Evolutionary conservation across 2,888 invertebrate species (phyloP).

Genomic region (Lepeophtheirus nordmannii): DNA sequence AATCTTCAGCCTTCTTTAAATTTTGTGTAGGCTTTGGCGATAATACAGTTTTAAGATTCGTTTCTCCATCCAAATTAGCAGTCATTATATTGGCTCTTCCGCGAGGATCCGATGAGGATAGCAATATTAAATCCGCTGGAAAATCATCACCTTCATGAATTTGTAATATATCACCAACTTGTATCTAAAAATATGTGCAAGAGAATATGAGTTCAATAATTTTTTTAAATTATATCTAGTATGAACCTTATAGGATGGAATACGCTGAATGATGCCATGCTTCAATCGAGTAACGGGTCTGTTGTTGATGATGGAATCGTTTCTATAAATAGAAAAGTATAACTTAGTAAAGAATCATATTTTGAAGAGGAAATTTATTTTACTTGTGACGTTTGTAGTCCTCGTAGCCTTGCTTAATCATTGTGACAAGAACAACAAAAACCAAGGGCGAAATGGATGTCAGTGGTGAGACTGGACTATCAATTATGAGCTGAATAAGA

Average conservation of each 20-base stretch:
- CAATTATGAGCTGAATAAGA: slow-evolving; percentile 35
- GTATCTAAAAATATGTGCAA: slow-evolving; percentile 36
- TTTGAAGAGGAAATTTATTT: slow-evolving; percentile 36
- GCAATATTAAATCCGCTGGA: slow-evolving; percentile 61
- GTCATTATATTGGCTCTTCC: slow-evolving; percentile 63
- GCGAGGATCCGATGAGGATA: slow-evolving; percentile 50
- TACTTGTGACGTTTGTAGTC: slow-evolving; percentile 57
- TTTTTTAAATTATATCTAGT: background rate
- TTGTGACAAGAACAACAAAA: slow-evolving; percentile 61
- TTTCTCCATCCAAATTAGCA: slow-evolving; percentile 71
- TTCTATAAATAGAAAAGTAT: background rate
- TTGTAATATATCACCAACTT: slow-evolving; percentile 59
- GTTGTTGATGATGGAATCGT: slow-evolving; percentile 11
- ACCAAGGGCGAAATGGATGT: slow-evolving; percentile 57
- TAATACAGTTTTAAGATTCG: slow-evolving; percentile 50
- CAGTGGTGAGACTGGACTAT: slow-evolving; percentile 58
- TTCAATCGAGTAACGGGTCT: slow-evolving; percentile 5
- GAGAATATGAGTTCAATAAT: background rate
- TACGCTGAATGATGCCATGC: background rate
- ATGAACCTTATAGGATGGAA: slow-evolving; percentile 8
- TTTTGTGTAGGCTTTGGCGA: slow-evolving; percentile 34
- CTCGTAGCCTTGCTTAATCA: slow-evolving; percentile 67
- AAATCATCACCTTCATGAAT: slow-evolving; percentile 55
- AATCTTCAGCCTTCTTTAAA: slow-evolving; percentile 31
- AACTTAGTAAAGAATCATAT: background rate